Evolutionary conservation across 1,140 invertebrate genomes (phyloP).

Genomic region (Nixonia krombeini): DNA sequence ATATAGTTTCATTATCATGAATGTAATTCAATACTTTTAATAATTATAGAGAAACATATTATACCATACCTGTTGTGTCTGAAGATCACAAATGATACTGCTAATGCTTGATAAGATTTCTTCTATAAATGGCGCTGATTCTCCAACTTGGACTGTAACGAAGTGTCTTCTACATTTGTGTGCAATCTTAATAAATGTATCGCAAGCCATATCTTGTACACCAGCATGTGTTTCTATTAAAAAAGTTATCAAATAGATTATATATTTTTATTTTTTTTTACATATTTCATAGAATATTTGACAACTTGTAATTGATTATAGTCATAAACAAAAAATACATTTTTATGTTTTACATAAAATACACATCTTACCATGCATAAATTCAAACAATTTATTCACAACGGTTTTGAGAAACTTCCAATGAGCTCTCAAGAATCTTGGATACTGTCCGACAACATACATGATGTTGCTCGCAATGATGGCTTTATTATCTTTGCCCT

Average conservation of each 20-base stretch:
- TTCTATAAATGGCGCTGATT: slow-evolving; percentile 98
- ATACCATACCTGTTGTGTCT: slow-evolving; percentile 88
- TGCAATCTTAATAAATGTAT: slow-evolving; percentile 99
- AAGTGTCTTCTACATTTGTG: slow-evolving; percentile 98
- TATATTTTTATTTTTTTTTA: no score
- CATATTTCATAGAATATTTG: no score
- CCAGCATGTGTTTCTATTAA: slow-evolving; percentile 97
- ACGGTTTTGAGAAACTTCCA: slow-evolving; percentile 99
- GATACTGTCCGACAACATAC: slow-evolving; percentile 99
- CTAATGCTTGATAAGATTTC: slow-evolving; percentile 97
- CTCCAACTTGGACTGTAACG: slow-evolving; percentile 96
- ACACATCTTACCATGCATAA: slow-evolving; percentile 98
- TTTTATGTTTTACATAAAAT: no score
- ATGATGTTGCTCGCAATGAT: slow-evolving; percentile 99
- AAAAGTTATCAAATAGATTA: slow-evolving; percentile 22
- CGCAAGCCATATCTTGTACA: slow-evolving; percentile 99
- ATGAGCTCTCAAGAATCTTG: slow-evolving; percentile 97
- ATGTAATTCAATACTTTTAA: neutral
- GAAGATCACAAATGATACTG: slow-evolving; percentile 98
- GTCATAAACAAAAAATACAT: no score
- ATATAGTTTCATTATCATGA: neutral
- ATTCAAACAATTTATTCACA: slow-evolving; percentile 99
- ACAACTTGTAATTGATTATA: no score
- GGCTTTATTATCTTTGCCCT: slow-evolving; percentile 99
- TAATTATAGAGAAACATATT: neutral